Evolutionary conservation across 2,113 vertebrate species (phyloP), one percentile per base, ranked within the genome.

Genomic region (Atherinomorus stipes): DNA sequence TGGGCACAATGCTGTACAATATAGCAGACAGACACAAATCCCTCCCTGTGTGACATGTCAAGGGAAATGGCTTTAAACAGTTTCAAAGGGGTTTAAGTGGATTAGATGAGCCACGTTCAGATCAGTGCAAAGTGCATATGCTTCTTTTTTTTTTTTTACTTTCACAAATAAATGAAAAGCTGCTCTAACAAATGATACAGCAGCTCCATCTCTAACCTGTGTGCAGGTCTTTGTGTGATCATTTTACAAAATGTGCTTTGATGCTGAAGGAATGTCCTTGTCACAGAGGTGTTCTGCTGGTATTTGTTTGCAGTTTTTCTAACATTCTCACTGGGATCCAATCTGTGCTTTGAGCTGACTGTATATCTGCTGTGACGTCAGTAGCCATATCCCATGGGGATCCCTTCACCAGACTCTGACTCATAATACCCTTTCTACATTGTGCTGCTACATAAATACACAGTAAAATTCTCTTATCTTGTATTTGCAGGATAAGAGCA

Each of bases 1-100:
- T 64, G 63, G 74, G 86, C 76, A 90, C 86, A 92, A 91, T 90
- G 84, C 80, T 59, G 77, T 62, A 76, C 79, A 88, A 75, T 75
- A 81, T 64, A 47, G 74, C 80, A 68, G 83, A 44, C 83, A 15
- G 76, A 50, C 72, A 28, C 54, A 49, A 1, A 61, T 59, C 73
- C 60, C 78, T 72, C 68, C 62, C 74, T 75, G 61, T 31, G 9
- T 74, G 76, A 57, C 45, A 66, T 56, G 82, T 73, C 50, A 38
- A 54, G 82, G 85, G 73, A 88, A 87, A 78, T 77, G 13, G 78
- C 73, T 86, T 88, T 81, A 80, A 89, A 84, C 70, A 45, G 45
- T 38, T 68, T 81, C 18, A 85, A 67, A 80, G 22, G 63, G 85
- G 68, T 61, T 84, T 80, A 84, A 81, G 69, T 25, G 78, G 73